A percentile compares a stretch with the other conserved stretches of the same genome.
Conservation (phyloP, 1,140 invertebrate genomes). For the Anoplolepis gracilipes region DNA sequence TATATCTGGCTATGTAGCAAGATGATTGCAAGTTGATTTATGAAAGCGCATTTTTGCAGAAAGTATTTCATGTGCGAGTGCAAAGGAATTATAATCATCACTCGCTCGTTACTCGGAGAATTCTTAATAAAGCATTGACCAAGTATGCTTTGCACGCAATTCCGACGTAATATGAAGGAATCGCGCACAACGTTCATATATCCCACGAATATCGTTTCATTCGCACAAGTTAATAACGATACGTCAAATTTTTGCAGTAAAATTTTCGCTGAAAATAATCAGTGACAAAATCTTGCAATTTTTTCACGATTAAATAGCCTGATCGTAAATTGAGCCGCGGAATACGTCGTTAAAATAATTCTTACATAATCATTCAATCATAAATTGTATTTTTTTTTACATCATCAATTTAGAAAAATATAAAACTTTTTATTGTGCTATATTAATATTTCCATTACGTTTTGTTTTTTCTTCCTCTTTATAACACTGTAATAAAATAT, state of each 20-base stretch:
- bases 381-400: not conserved
- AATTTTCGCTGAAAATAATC: not conserved
- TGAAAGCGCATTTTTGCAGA: not conserved
- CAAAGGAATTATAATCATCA: constrained; percentile 19
- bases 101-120: constrained; percentile 28
- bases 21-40: not conserved
- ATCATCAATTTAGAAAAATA: not conserved
- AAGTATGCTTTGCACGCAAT: not conserved
- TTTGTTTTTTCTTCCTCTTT: too few species aligned
- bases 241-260: not conserved
- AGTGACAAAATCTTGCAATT: not conserved
- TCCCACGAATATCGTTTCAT: not conserved
- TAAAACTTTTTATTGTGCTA: too few species aligned
- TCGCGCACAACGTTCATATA: not conserved
- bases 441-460: too few species aligned
- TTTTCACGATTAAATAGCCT: not conserved
- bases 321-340: not conserved
- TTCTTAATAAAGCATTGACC: constrained; percentile 46
- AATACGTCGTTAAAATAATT: not conserved
- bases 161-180: not conserved
- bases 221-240: not conserved
- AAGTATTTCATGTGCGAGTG: not conserved
- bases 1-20: not conserved
- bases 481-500: not conserved
- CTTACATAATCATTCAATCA: not conserved